Conservation (phyloP, 2,797 vertebrate genomes). For the Spheniscus humboldti region DNA sequence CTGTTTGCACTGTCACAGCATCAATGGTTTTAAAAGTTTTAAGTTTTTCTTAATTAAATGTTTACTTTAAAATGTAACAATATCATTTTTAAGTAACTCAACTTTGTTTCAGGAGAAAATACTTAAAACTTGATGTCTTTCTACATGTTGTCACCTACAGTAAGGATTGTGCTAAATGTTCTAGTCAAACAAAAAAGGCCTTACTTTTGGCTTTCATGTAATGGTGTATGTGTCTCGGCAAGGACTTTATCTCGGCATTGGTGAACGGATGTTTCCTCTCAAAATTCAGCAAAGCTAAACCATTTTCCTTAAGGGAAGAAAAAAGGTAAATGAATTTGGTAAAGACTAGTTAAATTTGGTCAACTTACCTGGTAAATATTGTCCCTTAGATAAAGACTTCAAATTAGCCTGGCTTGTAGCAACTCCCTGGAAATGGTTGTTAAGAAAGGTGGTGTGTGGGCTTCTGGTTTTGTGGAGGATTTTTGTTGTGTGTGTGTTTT, state of each 20-base stretch:
- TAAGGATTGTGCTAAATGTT: not conserved
- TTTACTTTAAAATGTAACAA: not conserved
- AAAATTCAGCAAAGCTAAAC: not conserved
- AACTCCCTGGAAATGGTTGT: not conserved
- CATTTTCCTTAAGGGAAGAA: not conserved
- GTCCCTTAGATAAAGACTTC: not conserved
- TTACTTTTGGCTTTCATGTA: not conserved
- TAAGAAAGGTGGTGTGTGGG: not conserved
- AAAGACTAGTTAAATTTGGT: not conserved
- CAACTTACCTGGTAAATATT: not conserved
- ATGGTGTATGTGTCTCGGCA: not conserved
- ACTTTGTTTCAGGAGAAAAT: not conserved
- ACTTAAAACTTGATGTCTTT: not conserved
- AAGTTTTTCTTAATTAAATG: conserved; percentile 35
- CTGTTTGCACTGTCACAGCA: conserved; percentile 91
- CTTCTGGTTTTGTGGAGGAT: not conserved
- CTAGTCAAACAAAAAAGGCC: not conserved
- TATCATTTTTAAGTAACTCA: not conserved
- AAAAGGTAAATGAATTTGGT: not conserved
- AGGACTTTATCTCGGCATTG: not conserved
- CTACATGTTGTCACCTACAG: fast-evolving
- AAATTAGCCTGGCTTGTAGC: not conserved
- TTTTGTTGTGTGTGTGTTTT: not conserved
- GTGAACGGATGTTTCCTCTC: not conserved
- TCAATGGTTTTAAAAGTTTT: conserved; percentile 68